A percentile compares a stretch with the other conserved stretches of the same genome.
Conservation (phyloP, 2,888 invertebrate genomes). For the Netelia melanura region DNA sequence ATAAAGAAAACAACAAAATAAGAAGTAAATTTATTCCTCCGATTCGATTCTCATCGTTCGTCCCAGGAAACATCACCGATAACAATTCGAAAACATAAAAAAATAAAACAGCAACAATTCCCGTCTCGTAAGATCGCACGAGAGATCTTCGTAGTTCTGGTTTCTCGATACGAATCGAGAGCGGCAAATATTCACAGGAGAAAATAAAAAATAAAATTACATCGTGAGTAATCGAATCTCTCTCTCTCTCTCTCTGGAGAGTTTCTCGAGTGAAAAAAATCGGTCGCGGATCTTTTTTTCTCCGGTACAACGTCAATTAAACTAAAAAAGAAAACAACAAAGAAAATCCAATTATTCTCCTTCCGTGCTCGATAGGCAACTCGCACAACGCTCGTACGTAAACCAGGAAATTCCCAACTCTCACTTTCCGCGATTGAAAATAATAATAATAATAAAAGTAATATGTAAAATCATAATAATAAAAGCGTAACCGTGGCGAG, state of each 20-base stretch:
- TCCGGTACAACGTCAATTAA: neutral
- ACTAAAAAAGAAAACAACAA: neutral
- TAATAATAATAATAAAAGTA: neutral
- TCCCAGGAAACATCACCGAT: neutral
- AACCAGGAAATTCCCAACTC: constrained; percentile 73
- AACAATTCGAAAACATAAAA: neutral
- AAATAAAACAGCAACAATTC: neutral
- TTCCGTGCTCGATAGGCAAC: constrained; percentile 12
- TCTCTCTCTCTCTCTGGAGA: neutral
- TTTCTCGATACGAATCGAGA: neutral
- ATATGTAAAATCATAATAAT: neutral
- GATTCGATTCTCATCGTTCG: neutral
- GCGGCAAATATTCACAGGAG: too few species aligned
- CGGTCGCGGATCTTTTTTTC: neutral
- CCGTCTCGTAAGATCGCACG: constrained; percentile 6
- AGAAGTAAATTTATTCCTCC: neutral
- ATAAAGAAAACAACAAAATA: neutral
- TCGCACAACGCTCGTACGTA: constrained; percentile 16
- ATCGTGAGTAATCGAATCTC: neutral
- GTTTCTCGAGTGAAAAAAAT: constrained; percentile 3
- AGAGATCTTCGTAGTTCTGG: neutral
- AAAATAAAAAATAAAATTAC: too few species aligned
- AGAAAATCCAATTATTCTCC: constrained; percentile 4
- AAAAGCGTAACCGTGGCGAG: neutral
- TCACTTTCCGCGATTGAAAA: constrained; percentile 74